Evolutionary conservation across 37 sponge, comb jelly and placozoan species (phyloP), one percentile per base, ranked within the genome.

Genomic region (Halichondria panicea): DNA sequence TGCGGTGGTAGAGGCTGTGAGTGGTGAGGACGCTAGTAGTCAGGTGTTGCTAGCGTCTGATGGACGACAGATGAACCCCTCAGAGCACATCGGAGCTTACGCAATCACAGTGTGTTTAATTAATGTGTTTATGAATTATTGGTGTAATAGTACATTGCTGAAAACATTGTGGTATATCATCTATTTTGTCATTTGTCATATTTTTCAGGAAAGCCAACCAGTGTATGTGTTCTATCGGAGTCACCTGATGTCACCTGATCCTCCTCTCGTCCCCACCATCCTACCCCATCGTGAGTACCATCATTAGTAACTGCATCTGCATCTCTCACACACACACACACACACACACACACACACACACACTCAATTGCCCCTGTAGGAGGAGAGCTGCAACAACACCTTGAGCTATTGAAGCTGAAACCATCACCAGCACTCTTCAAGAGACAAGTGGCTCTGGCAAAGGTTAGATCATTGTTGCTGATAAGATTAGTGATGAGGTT

Each of bases 191-290:
- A 21, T 63, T 18, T 71, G 4, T 37, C 38, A 59, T 9, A 22
- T 24, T 37, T 15, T 27, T 34, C 32, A 82, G 83, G 83, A 82
- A 40, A 48, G 41, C 22, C 74, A 82, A 39, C 83, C 83, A 8
- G 74, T 82, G 19, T 82, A 68, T 58, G 75, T 82, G 55, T 82
- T 82, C 68, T 82, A 55, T 39, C 66, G 54, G 33, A 55, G 58
- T 12, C 67, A 58, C 59, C 68, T 74, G 4, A 30, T 31, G 0
- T 59, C 61, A 28, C 19, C 58, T 43, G 32, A n/a, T 9, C 83
- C 83, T 46, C 61, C 80, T 21, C 1, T 31, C 32, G 11, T 52
- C 1, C 28, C 36, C 4, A 60, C 80, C 24, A 37, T 33, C 32
- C 58, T 79, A 5, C 58, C 58, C 25, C 70, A 58, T 30, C 57